These are phyloP conservation scores for Gerris buenoi DNA, from an alignment of 1,140 invertebrate genomes.

Conservation along the genomic window DNA sequence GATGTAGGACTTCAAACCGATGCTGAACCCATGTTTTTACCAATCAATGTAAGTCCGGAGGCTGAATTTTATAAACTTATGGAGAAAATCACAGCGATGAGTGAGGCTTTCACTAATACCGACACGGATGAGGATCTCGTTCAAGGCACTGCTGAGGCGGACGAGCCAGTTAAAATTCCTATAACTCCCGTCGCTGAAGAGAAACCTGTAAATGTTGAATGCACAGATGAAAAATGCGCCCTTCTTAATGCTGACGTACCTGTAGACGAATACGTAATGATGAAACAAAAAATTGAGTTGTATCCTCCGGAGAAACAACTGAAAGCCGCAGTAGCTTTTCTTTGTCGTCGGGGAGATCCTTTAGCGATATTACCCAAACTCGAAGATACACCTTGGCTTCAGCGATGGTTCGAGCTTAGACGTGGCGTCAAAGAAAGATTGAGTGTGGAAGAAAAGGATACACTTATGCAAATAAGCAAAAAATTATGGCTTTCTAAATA, in stretches of 20 bases:
- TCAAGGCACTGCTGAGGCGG: not conserved
- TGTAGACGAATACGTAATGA: conserved; percentile 12
- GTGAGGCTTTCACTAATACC: not conserved
- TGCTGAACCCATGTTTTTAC: not conserved
- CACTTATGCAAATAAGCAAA: not conserved
- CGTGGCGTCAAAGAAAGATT: not conserved
- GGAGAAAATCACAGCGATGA: not conserved
- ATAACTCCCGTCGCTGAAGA: too few relatives aligned
- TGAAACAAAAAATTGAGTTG: conserved; percentile 8
- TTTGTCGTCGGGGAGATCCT: conserved; percentile 13
- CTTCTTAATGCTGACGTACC: conserved; percentile 5
- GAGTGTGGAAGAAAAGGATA: conserved; percentile 5
- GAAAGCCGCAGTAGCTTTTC: conserved; percentile 9
- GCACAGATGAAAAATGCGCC: conserved; percentile 9
- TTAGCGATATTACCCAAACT: conserved; percentile 12
- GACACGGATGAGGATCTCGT: not conserved
- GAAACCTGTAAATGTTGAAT: conserved; percentile 6
- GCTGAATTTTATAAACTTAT: not conserved
- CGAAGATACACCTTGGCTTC: conserved; percentile 7
- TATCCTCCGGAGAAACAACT: conserved; percentile 5
- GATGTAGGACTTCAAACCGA: not conserved
- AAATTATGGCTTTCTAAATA: not conserved
- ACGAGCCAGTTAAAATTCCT: not conserved
- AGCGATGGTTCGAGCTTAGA: conserved; percentile 10
- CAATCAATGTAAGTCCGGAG: not conserved